phyloP scores from a whole-genome alignment of 2,113 vertebrate genomes.

The Danionella cerebrum region DNA sequence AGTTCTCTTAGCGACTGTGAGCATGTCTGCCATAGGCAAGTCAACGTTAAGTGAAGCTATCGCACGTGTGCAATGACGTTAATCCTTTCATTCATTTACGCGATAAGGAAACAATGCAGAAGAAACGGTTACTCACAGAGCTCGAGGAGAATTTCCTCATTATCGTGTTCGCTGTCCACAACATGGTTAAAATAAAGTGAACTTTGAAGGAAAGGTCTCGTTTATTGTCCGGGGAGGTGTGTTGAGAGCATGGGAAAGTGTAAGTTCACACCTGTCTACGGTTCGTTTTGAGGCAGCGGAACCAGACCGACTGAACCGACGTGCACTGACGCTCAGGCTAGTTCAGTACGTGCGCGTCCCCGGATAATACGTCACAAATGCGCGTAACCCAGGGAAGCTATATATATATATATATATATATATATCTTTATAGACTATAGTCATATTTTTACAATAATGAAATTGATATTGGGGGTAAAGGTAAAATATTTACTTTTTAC shows the following conservation, averaged over 20 bases:
- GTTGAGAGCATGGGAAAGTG: background rate
- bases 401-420: too few relatives aligned
- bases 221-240: background rate
- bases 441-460: too few relatives aligned
- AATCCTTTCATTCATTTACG: conserved; percentile 13
- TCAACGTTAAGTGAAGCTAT: too few relatives aligned
- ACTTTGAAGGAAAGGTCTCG: background rate
- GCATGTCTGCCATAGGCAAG: background rate
- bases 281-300: background rate
- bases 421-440: too few relatives aligned
- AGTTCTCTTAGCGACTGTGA: background rate
- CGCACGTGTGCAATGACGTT: background rate
- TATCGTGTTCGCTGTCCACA: conserved; percentile 67
- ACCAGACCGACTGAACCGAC: background rate
- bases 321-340: background rate
- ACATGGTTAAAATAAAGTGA: conserved; percentile 59
- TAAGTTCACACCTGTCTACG: conserved; percentile 40
- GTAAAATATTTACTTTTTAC: background rate
- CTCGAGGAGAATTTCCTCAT: conserved; percentile 79
- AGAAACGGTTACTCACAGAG: conserved; percentile 68
- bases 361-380: background rate
- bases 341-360: conserved; percentile 1
- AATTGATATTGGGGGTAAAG: background rate
- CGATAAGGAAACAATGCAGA: background rate
- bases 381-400: too few relatives aligned